Conservation (phyloP, 2,797 vertebrate species). For the Squalus acanthias region DNA sequence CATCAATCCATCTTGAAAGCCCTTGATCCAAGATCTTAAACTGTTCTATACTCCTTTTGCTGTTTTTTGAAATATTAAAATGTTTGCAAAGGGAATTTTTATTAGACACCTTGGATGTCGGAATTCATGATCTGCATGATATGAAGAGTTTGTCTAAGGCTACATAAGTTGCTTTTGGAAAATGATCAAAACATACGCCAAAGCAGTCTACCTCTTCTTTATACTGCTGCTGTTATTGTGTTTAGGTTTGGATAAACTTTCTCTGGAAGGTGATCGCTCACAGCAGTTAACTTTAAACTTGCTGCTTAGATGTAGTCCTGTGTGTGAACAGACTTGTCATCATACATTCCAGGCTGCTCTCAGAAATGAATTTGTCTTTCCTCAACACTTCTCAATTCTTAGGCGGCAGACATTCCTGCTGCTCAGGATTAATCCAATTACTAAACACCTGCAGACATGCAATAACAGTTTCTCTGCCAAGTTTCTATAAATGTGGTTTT, state of each 20-base stretch:
- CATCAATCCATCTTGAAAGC: conserved; percentile 39
- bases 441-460: conserved; percentile 84
- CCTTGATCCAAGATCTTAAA: conserved; percentile 46
- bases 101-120: conserved; percentile 60
- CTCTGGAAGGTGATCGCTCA: conserved; percentile 67
- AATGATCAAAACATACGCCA: conserved; percentile 65
- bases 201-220: conserved; percentile 58
- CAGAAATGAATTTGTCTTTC: conserved; percentile 69
- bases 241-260: conserved; percentile 81
- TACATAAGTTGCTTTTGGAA: conserved; percentile 75
- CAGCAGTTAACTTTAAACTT: conserved; percentile 63
- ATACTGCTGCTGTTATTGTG: conserved; percentile 71
- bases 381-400: conserved; percentile 54
- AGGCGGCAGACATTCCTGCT: conserved; percentile 70
- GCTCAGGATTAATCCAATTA: conserved; percentile 84
- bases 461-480: conserved; percentile 77
- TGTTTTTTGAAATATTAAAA: conserved; percentile 51
- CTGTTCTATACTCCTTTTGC: conserved; percentile 45
- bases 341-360: conserved; percentile 64
- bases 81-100: conserved; percentile 60
- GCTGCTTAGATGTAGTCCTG: conserved; percentile 61
- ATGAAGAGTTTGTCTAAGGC: conserved; percentile 62
- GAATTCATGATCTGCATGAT: conserved; percentile 52
- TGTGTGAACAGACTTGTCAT: conserved; percentile 69
- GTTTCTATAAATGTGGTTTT: conserved; percentile 52